phyloP scores from a whole-genome alignment of 2,888 invertebrate genomes.

The Drosophila prostipennis region DNA sequence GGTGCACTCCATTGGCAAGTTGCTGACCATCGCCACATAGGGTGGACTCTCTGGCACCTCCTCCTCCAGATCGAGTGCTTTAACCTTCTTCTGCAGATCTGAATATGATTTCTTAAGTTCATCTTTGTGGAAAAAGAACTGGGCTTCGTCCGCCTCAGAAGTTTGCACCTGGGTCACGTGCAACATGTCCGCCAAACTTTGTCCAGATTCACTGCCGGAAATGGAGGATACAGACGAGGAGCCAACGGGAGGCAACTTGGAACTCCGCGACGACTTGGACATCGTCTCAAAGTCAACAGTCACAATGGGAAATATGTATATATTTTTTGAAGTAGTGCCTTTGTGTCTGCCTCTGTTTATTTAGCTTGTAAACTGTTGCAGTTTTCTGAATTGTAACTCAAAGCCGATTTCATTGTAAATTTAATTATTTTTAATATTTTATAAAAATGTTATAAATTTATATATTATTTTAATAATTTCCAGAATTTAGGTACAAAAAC shows the following conservation, averaged over 20 bases:
- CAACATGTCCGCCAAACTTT: slow-evolving; percentile 16
- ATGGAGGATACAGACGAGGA: slow-evolving; percentile 12
- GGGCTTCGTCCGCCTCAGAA: neutral
- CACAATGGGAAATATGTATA: slow-evolving; percentile 1
- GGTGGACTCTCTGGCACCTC: slow-evolving; percentile 18
- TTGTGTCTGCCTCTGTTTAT: slow-evolving; percentile 2
- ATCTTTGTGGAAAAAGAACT: neutral
- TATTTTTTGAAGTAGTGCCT: neutral
- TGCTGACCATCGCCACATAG: slow-evolving; percentile 39
- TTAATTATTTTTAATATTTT: too few species aligned
- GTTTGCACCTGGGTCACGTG: slow-evolving; percentile 23
- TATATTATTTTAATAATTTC: too few species aligned
- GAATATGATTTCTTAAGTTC: neutral
- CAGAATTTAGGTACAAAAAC: too few species aligned
- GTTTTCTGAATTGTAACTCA: neutral
- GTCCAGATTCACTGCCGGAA: slow-evolving; percentile 1
- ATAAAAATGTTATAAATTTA: too few species aligned
- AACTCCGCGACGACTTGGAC: slow-evolving; percentile 12
- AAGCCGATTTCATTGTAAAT: too few species aligned
- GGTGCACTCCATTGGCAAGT: slow-evolving; percentile 40
- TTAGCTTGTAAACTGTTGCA: neutral
- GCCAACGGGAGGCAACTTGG: neutral
- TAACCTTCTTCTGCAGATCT: neutral
- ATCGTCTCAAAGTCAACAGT: neutral
- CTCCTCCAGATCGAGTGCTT: neutral